These are phyloP conservation scores for Pararge aegeria DNA, from an alignment of 1,140 invertebrate species.

Conservation along the genomic window DNA sequence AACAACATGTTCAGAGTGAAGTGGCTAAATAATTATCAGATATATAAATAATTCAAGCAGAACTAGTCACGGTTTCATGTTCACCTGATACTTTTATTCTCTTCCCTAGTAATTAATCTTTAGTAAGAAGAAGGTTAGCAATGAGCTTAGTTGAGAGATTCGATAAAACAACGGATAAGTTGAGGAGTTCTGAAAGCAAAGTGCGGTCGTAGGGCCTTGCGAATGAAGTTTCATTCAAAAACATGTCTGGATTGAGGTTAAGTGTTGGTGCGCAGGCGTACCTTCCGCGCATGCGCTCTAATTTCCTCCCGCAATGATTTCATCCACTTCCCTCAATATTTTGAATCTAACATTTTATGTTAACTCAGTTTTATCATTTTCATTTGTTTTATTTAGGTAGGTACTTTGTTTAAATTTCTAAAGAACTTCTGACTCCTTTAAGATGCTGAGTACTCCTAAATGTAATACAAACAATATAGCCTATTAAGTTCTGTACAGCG, in stretches of 20 bases:
- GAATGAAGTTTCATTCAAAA: constrained; percentile 68
- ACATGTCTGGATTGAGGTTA: constrained; percentile 73
- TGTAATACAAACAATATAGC: too few relatives aligned
- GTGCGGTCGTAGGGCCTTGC: constrained; percentile 20
- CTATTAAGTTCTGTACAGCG: too few relatives aligned
- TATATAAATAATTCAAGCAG: too few relatives aligned
- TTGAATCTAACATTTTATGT: constrained; percentile 52
- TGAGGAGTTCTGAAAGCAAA: constrained; percentile 33
- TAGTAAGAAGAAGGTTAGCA: constrained; percentile 15
- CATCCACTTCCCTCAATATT: constrained; percentile 56
- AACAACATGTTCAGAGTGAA: too few relatives aligned
- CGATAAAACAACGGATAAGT: constrained; percentile 23
- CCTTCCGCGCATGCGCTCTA: constrained; percentile 50
- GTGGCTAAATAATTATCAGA: too few relatives aligned
- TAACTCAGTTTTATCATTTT: constrained; percentile 18
- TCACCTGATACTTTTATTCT: background rate
- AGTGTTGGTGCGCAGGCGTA: constrained; percentile 65
- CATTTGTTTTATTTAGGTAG: constrained; percentile 7
- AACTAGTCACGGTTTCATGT: too few relatives aligned
- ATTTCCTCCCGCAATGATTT: constrained; percentile 63
- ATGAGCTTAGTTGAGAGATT: constrained; percentile 22
- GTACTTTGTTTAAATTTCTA: too few relatives aligned
- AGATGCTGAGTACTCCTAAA: too few relatives aligned
- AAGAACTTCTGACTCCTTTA: too few relatives aligned
- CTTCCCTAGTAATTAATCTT: constrained; percentile 4